Percentiles rank a stretch among this genome's conserved stretches.
Evolutionary conservation across 2,113 vertebrate species (phyloP).

Genomic region (Esox niger): DNA sequence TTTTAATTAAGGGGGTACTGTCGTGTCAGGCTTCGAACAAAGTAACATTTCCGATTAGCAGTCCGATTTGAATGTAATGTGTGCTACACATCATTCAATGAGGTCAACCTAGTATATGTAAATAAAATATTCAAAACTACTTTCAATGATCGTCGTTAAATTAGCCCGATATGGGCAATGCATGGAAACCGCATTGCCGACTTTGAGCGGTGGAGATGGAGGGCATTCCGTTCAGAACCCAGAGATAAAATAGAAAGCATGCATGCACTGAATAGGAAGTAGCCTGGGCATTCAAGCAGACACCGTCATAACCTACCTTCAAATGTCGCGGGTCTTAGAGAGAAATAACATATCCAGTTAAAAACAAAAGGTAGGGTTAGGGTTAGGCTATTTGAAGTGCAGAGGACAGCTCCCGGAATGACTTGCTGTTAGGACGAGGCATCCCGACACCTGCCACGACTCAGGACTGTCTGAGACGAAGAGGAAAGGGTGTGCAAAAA

Average conservation of each 20-base stretch:
- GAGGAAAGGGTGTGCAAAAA: constrained; percentile 11
- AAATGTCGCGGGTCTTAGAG: constrained; percentile 17
- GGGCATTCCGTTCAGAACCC: constrained; percentile 36
- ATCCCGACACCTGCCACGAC: constrained; percentile 32
- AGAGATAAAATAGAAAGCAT: constrained; percentile 37
- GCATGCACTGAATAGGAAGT: constrained; percentile 52
- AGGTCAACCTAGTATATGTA: background rate
- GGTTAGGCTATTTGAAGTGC: too few relatives aligned
- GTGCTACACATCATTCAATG: too few relatives aligned
- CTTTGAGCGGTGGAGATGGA: constrained; percentile 24
- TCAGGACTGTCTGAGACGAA: constrained; percentile 23
- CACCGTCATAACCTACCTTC: constrained; percentile 6
- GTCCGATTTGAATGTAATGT: too few relatives aligned
- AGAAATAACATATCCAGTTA: constrained; percentile 24
- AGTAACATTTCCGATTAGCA: too few relatives aligned
- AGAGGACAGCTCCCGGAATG: constrained; percentile 38
- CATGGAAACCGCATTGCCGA: constrained; percentile 51
- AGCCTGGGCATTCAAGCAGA: background rate
- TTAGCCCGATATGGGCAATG: too few relatives aligned
- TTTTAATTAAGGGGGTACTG: too few relatives aligned
- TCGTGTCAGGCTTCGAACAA: too few relatives aligned
- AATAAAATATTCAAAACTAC: constrained; percentile 39
- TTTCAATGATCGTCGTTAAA: constrained; percentile 17
- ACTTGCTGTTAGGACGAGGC: constrained; percentile 31
- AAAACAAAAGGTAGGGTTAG: constrained; percentile 30